Evolutionary conservation across 2,113 vertebrate genomes (phyloP).

Genomic region (Malaclemys terrapin): DNA sequence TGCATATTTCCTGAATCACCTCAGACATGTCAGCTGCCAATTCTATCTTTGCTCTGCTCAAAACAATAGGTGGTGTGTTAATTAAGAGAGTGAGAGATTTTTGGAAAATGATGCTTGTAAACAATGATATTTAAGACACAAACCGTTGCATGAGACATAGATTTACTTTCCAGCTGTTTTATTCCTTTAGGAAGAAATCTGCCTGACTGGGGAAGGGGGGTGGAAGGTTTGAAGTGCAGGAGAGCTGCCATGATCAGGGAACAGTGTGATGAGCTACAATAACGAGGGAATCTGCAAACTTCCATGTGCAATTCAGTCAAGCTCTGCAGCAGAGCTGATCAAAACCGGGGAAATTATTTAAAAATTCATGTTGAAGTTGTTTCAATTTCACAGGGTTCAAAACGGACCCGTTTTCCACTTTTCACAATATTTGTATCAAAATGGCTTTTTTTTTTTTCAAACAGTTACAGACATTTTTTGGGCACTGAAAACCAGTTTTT

Average conservation of each 20-base stretch:
- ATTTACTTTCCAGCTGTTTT: conserved; percentile 72
- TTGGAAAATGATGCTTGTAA: conserved; percentile 36
- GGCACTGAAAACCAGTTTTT: not conserved
- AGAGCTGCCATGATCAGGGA: not conserved
- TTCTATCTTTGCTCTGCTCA: conserved; percentile 67
- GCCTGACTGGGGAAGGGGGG: conserved; percentile 19
- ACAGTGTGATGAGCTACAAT: conserved; percentile 23
- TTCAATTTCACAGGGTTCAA: not conserved
- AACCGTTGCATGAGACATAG: conserved; percentile 56
- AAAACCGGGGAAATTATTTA: not conserved
- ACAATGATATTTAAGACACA: conserved; percentile 24
- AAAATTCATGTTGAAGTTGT: not conserved
- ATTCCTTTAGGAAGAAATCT: conserved; percentile 16
- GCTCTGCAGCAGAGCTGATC: not conserved
- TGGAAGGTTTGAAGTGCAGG: conserved; percentile 48
- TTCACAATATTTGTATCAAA: not conserved
- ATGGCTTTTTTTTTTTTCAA: not conserved
- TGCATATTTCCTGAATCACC: conserved; percentile 64
- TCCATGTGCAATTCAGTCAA: not conserved
- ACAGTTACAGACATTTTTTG: conserved; percentile 18
- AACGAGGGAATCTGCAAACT: fast-evolving
- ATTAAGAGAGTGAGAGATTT: conserved; percentile 77
- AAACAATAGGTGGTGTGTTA: conserved; percentile 67
- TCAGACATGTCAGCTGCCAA: conserved; percentile 74
- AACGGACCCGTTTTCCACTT: conserved; percentile 11